phyloP scores from a whole-genome alignment of 2,797 vertebrate genomes.

The Poecilia wingei region DNA sequence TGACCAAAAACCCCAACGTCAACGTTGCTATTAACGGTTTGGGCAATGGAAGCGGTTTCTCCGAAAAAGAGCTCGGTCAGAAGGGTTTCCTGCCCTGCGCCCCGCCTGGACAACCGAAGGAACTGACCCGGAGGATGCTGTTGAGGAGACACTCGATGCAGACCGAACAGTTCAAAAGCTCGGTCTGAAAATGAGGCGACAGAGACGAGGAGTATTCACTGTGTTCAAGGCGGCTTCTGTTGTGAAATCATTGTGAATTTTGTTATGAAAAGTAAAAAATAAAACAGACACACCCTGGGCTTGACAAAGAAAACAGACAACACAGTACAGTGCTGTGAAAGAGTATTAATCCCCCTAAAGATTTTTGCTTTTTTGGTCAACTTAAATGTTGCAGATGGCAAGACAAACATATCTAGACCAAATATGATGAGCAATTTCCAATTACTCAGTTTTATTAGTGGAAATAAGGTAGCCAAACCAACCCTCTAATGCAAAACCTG shows the following conservation, averaged over 20 bases:
- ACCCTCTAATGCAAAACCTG: not conserved
- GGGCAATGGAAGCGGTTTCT: slow-evolving; percentile 55
- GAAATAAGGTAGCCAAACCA: not conserved
- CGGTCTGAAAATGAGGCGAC: slow-evolving; percentile 31
- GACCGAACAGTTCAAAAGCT: slow-evolving; percentile 85
- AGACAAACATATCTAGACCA: not conserved
- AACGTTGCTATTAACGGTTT: slow-evolving; percentile 56
- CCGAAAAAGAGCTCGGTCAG: slow-evolving; percentile 60
- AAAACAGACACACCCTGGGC: slow-evolving; percentile 11
- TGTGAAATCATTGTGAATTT: slow-evolving; percentile 14
- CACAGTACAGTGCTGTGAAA: not conserved
- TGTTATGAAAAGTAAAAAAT: not conserved
- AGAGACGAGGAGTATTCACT: not conserved
- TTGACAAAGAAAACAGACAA: not conserved
- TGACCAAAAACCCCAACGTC: slow-evolving; percentile 73
- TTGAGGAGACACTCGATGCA: slow-evolving; percentile 90
- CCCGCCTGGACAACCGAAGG: slow-evolving; percentile 84
- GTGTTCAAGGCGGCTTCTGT: slow-evolving; percentile 16
- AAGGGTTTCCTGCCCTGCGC: slow-evolving; percentile 81
- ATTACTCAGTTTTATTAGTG: not conserved
- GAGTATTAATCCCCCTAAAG: not conserved
- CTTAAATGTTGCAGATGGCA: not conserved
- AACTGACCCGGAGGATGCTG: slow-evolving; percentile 83
- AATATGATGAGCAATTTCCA: not conserved
- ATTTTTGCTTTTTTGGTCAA: not conserved